Conservation (phyloP, 2,113 vertebrate genomes). For the Amphiprion ocellaris region DNA sequence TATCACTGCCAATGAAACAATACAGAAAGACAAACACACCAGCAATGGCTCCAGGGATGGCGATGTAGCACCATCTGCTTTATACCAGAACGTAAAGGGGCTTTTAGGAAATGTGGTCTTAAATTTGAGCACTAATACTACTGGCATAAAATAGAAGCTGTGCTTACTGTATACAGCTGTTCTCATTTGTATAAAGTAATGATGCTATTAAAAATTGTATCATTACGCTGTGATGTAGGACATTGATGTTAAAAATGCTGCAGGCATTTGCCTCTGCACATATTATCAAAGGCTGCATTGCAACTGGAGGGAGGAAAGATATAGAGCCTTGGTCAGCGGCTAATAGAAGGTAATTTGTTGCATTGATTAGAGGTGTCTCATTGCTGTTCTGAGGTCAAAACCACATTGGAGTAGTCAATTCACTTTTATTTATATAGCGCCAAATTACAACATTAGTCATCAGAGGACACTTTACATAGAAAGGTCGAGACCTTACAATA, state of each 20-base stretch:
- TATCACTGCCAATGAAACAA: slow-evolving; percentile 19
- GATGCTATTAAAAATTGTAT: slow-evolving; percentile 41
- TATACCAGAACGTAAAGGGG: slow-evolving; percentile 33
- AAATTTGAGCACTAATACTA: slow-evolving; percentile 17
- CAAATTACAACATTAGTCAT: too few species aligned
- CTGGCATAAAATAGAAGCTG: slow-evolving; percentile 14
- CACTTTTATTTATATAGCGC: too few species aligned
- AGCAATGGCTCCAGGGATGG: slow-evolving; percentile 6
- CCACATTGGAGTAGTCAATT: slow-evolving; percentile 16
- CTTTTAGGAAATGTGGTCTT: slow-evolving; percentile 34
- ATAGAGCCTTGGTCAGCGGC: slow-evolving; percentile 43
- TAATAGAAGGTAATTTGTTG: slow-evolving; percentile 70
- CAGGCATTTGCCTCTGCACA: slow-evolving; percentile 23
- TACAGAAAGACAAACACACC: slow-evolving; percentile 32
- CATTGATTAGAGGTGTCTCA: slow-evolving; percentile 63
- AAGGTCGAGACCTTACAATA: too few species aligned
- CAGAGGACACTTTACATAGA: too few species aligned
- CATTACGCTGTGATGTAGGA: slow-evolving; percentile 35
- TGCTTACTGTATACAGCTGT: slow-evolving; percentile 14
- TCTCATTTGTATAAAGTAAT: slow-evolving; percentile 41
- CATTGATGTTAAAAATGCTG: slow-evolving; percentile 31
- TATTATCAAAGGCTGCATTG: slow-evolving; percentile 33
- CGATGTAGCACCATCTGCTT: slow-evolving; percentile 28
- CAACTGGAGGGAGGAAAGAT: slow-evolving; percentile 27
- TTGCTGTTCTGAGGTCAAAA: slow-evolving; percentile 45